phyloP scores from a whole-genome alignment of 2,888 invertebrate genomes.

The Siphlonurus alternatus region DNA sequence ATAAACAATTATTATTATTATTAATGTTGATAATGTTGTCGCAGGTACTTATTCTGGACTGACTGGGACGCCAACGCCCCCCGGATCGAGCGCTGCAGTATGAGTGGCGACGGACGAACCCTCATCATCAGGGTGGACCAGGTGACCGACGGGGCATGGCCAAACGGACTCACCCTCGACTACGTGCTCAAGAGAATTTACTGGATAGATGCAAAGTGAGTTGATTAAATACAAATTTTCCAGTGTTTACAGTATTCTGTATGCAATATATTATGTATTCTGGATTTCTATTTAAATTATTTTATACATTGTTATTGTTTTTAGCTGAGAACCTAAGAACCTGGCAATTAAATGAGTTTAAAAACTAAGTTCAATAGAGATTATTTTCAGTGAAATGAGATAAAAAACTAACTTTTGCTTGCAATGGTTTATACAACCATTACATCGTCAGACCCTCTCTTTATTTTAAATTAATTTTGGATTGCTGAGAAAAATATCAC shows the following conservation, averaged over 20 bases:
- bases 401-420: no score
- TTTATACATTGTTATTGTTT: no score
- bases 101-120: constrained; percentile 51
- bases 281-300: not conserved
- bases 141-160: constrained; percentile 54
- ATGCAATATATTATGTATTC: not conserved
- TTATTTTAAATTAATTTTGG: no score
- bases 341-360: no score
- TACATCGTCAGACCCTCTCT: no score
- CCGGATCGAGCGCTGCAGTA: constrained; percentile 63
- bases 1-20: no score
- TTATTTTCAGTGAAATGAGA: no score
- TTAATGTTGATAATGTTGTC: constrained; percentile 4
- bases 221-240: not conserved
- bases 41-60: constrained; percentile 61
- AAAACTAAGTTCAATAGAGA: no score
- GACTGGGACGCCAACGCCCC: constrained; percentile 69
- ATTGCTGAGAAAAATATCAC: no score
- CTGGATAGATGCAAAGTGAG: constrained; percentile 64
- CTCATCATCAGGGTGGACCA: constrained; percentile 40
- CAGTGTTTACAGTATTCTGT: not conserved
- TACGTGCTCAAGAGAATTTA: constrained; percentile 54
- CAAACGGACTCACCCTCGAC: constrained; percentile 69
- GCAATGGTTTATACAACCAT: no score
- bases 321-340: no score